Evolutionary conservation across 2,113 vertebrate species (phyloP).

Genomic region (Amblyornis subalaris): DNA sequence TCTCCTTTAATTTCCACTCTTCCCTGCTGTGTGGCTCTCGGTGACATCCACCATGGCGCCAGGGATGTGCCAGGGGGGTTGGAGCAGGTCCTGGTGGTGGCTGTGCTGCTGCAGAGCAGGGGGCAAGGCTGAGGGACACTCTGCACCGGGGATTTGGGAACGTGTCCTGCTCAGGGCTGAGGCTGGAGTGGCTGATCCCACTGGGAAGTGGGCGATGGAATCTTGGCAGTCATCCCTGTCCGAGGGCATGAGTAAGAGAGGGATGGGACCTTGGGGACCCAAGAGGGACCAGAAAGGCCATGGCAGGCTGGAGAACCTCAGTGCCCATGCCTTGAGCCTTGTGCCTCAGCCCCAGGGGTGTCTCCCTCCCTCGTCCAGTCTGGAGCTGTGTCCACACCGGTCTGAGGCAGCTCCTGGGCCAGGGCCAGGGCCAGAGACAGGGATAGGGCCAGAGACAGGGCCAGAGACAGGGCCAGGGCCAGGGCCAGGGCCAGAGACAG

Average conservation of each 20-base stretch:
- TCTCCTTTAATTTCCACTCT: not conserved
- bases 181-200: fast-evolving
- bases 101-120: fast-evolving
- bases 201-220: not conserved
- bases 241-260: too few relatives aligned
- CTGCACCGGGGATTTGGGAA: not conserved
- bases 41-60: not conserved
- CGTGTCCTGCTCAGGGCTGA: fast-evolving
- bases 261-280: too few relatives aligned
- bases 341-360: not conserved
- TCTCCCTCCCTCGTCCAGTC: not conserved
- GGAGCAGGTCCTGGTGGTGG: not conserved
- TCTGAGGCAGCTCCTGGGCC: too few relatives aligned
- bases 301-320: fast-evolving
- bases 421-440: not conserved
- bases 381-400: too few relatives aligned
- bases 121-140: not conserved
- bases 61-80: fast-evolving
- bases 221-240: too few relatives aligned
- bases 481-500: not conserved
- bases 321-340: not conserved
- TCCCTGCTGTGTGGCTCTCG: not conserved
- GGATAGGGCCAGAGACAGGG: not conserved
- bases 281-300: not conserved
- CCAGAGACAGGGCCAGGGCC: not conserved